Evolutionary conservation across 2,113 vertebrate species (phyloP).

Genomic region (Thunnus maccoyii): DNA sequence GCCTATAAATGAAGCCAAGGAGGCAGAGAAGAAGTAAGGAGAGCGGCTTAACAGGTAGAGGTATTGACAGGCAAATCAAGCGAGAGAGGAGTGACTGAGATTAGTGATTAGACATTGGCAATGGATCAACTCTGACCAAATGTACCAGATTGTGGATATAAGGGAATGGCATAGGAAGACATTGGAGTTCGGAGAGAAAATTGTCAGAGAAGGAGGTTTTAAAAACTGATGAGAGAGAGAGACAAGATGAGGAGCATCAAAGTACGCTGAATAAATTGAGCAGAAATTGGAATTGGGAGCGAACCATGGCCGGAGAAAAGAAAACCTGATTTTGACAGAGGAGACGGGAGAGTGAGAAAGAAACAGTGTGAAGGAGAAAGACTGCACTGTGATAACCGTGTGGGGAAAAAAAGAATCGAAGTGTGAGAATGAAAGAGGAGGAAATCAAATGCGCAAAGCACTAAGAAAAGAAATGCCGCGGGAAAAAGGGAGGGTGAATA

Average conservation of each 20-base stretch:
- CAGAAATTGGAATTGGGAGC: conserved; percentile 39
- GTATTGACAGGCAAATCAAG: conserved; percentile 19
- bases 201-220: background rate
- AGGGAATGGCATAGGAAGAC: conserved; percentile 4
- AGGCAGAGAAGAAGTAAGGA: background rate
- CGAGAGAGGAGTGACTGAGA: conserved; percentile 10
- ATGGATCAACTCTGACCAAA: conserved; percentile 5
- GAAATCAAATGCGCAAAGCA: conserved; percentile 44
- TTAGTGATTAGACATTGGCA: conserved; percentile 25
- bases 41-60: conserved; percentile 18
- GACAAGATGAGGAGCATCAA: background rate
- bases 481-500: conserved; percentile 17
- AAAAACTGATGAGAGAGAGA: conserved; percentile 11
- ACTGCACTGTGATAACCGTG: conserved; percentile 40
- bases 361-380: conserved; percentile 37
- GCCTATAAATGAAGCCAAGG: background rate
- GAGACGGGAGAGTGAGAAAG: conserved; percentile 11
- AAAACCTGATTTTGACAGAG: conserved; percentile 31
- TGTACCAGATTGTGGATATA: conserved; percentile 2
- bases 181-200: background rate
- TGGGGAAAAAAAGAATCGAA: conserved; percentile 26
- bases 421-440: conserved; percentile 45
- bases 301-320: background rate
- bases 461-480: conserved; percentile 30
- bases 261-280: conserved; percentile 43